Percentiles rank a stretch among this genome's conserved stretches.
These are phyloP conservation scores for Tiliacea citrago DNA, from an alignment of 2,888 invertebrate species.

Conservation along the genomic window DNA sequence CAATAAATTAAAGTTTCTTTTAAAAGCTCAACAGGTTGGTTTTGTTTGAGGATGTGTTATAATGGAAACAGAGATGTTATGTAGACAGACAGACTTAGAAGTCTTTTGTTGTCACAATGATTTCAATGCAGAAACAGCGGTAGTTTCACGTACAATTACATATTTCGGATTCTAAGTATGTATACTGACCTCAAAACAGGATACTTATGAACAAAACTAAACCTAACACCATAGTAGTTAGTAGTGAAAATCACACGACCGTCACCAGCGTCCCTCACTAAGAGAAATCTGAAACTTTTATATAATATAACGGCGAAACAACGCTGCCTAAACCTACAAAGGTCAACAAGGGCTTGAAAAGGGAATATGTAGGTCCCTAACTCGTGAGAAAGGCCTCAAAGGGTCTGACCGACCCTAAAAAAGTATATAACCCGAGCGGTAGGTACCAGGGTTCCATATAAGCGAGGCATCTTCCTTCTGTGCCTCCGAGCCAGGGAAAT, in stretches of 20 bases:
- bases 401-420: slow-evolving; percentile 89
- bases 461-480: slow-evolving; percentile 87
- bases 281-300: slow-evolving; percentile 79
- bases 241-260: slow-evolving; percentile 49
- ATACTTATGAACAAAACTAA: slow-evolving; percentile 36
- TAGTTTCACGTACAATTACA: background rate
- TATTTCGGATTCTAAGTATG: background rate
- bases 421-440: slow-evolving; percentile 87
- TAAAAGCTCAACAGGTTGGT: slow-evolving; percentile 41
- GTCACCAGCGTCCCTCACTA: slow-evolving; percentile 64
- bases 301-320: slow-evolving; percentile 78
- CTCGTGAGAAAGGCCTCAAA: slow-evolving; percentile 84
- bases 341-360: slow-evolving; percentile 85
- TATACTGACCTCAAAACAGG: background rate
- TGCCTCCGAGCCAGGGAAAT: slow-evolving; percentile 89
- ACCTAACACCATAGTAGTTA: slow-evolving; percentile 42
- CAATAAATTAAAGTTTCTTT: background rate
- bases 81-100: no score
- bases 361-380: slow-evolving; percentile 87
- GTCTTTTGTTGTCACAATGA: background rate
- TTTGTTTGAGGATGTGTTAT: background rate
- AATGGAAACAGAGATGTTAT: background rate
- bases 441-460: slow-evolving; percentile 87
- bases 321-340: slow-evolving; percentile 83
- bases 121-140: background rate